Percentiles rank a stretch among this genome's conserved stretches.
phyloP scores from a whole-genome alignment of 2,113 vertebrate genomes.

The Paracanthobrama guichenoti region DNA sequence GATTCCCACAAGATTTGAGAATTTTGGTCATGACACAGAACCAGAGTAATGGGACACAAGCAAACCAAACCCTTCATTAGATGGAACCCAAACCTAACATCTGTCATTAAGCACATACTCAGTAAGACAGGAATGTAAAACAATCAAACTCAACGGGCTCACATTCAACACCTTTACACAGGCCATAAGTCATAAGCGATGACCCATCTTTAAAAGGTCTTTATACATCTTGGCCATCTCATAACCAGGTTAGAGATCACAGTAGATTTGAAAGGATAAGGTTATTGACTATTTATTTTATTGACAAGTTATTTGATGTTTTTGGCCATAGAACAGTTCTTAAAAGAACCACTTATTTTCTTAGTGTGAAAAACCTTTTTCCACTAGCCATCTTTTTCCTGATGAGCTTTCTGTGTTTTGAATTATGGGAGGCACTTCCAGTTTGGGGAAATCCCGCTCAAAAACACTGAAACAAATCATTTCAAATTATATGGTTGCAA shows the following conservation, averaged over 20 bases:
- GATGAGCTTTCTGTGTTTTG: too few relatives aligned
- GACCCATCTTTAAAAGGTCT: background rate
- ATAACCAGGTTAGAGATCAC: background rate
- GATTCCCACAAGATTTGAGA: constrained; percentile 32
- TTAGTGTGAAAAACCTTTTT: too few relatives aligned
- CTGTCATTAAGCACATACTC: background rate
- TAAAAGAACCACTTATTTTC: too few relatives aligned
- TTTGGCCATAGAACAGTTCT: too few relatives aligned
- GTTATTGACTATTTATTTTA: too few relatives aligned
- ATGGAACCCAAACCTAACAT: background rate
- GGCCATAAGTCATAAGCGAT: background rate
- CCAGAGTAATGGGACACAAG: background rate
- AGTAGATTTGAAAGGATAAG: background rate
- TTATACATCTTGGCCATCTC: background rate
- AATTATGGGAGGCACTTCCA: too few relatives aligned
- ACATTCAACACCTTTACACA: background rate
- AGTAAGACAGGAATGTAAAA: background rate
- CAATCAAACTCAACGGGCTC: background rate
- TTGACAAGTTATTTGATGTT: too few relatives aligned
- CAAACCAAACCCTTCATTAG: background rate
- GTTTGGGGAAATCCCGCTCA: too few relatives aligned
- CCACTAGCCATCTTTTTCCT: too few relatives aligned
- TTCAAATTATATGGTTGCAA: too few relatives aligned
- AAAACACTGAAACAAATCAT: too few relatives aligned
- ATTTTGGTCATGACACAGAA: constrained; percentile 22